A percentile compares a stretch with the other conserved stretches of the same genome.
Evolutionary conservation across 2,888 invertebrate species (phyloP).

Genomic region (Calephelis perditalis): DNA sequence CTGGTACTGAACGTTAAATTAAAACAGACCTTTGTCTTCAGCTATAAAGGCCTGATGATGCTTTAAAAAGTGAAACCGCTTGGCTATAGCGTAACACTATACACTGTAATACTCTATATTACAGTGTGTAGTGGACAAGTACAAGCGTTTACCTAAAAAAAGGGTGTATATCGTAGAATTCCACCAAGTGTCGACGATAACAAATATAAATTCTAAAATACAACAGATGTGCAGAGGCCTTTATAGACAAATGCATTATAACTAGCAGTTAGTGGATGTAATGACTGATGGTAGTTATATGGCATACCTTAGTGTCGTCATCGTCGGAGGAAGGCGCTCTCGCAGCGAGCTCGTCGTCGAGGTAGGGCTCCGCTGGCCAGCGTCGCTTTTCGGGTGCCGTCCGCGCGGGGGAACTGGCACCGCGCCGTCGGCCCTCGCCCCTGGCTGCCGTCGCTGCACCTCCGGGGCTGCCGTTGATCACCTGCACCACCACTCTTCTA

Average conservation of each 20-base stretch:
- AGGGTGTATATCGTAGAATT: too few species aligned
- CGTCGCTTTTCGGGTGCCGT: slow-evolving; percentile 85
- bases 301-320: slow-evolving; percentile 60
- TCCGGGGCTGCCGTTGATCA: slow-evolving; percentile 62
- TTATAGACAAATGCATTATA: background rate
- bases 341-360: slow-evolving; percentile 42
- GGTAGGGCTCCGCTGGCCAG: slow-evolving; percentile 76
- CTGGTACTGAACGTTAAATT: too few species aligned
- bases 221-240: too few species aligned
- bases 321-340: slow-evolving; percentile 55
- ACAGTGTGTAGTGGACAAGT: too few species aligned
- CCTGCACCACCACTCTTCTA: slow-evolving; percentile 42
- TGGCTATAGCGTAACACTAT: too few species aligned
- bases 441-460: slow-evolving; percentile 36
- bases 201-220: too few species aligned
- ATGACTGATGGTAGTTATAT: slow-evolving; percentile 35
- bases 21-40: too few species aligned
- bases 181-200: too few species aligned
- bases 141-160: too few species aligned
- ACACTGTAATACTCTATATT: too few species aligned
- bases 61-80: too few species aligned
- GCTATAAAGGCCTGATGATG: too few species aligned
- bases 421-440: slow-evolving; percentile 58
- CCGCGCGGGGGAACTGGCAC: slow-evolving; percentile 70
- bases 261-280: slow-evolving; percentile 22